Percentiles rank a stretch among this genome's conserved stretches.
Conservation (phyloP, 2,797 vertebrate genomes). For the Poeciliopsis infans region DNA sequence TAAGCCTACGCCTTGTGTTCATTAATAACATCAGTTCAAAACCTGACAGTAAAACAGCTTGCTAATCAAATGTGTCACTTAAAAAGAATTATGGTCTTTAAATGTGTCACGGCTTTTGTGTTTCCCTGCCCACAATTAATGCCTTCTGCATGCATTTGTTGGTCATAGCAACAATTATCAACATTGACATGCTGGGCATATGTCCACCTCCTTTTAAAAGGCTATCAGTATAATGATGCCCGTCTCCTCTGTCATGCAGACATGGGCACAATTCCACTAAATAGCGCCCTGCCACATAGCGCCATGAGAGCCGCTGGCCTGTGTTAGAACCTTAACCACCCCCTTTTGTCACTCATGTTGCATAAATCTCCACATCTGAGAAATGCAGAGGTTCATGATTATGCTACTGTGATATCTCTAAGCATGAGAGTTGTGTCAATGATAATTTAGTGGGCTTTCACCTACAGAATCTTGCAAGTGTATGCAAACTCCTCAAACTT, state of each 20-base stretch:
- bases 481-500: neutral
- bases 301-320: conserved; percentile 22
- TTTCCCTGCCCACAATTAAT: conserved; percentile 37
- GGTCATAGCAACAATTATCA: conserved; percentile 48
- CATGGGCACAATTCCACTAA: conserved; percentile 49
- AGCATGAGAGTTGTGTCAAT: conserved; percentile 51
- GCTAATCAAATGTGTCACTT: conserved; percentile 25
- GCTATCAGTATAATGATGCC: conserved; percentile 24
- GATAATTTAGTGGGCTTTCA: conserved; percentile 60
- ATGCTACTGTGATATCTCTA: conserved; percentile 50
- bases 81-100: conserved; percentile 38
- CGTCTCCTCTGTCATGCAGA: conserved; percentile 36
- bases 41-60: conserved; percentile 39
- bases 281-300: conserved; percentile 61
- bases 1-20: conserved; percentile 25
- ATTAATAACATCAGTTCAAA: conserved; percentile 31
- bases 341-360: conserved; percentile 26
- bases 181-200: conserved; percentile 39
- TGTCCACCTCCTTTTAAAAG: conserved; percentile 47
- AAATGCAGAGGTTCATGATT: conserved; percentile 29
- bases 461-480: neutral
- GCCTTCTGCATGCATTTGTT: conserved; percentile 32
- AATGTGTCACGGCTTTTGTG: conserved; percentile 21
- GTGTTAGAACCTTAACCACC: neutral
- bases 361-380: conserved; percentile 40